Percentiles rank a stretch among this genome's conserved stretches.
Evolutionary conservation across 2,797 vertebrate genomes (phyloP).

Genomic region (Amniataba percoides): DNA sequence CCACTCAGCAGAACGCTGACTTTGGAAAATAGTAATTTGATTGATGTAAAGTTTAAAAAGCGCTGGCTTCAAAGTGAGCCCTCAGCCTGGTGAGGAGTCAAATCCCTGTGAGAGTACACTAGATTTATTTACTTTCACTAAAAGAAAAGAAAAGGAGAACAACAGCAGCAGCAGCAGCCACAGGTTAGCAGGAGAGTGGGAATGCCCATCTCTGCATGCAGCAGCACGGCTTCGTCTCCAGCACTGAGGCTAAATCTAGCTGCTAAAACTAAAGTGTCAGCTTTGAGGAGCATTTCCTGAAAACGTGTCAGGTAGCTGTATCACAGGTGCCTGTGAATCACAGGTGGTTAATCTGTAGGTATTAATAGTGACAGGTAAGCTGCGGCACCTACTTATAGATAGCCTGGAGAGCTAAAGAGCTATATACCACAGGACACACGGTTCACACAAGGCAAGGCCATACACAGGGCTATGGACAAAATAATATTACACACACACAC

Average conservation of each 20-base stretch:
- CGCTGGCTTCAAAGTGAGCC: conserved; percentile 32
- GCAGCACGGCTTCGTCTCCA: conserved; percentile 7
- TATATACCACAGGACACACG: conserved; percentile 69
- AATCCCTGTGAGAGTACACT: not conserved
- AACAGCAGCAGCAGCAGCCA: not conserved
- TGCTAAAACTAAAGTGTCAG: conserved; percentile 18
- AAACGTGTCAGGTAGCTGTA: conserved; percentile 74
- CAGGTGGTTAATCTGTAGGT: conserved; percentile 82
- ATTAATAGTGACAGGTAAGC: conserved; percentile 85
- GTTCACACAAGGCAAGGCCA: conserved; percentile 53
- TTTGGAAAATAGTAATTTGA: conserved; percentile 30
- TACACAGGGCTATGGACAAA: conserved; percentile 38
- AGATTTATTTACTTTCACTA: not conserved
- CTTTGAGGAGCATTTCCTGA: conserved; percentile 72
- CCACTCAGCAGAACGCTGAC: conserved; percentile 33
- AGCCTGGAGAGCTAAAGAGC: conserved; percentile 75
- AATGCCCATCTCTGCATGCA: not conserved
- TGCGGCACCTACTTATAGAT: conserved; percentile 82
- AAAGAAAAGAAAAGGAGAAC: not conserved
- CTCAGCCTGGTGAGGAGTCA: not conserved
- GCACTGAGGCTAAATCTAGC: conserved; percentile 1
- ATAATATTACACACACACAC: no score
- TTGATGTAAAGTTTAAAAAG: conserved; percentile 35
- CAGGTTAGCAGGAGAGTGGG: conserved; percentile 19
- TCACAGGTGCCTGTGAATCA: conserved; percentile 74